These are phyloP conservation scores for Poecilia gillii DNA, from an alignment of 2,797 vertebrate species.

Conservation along the genomic window DNA sequence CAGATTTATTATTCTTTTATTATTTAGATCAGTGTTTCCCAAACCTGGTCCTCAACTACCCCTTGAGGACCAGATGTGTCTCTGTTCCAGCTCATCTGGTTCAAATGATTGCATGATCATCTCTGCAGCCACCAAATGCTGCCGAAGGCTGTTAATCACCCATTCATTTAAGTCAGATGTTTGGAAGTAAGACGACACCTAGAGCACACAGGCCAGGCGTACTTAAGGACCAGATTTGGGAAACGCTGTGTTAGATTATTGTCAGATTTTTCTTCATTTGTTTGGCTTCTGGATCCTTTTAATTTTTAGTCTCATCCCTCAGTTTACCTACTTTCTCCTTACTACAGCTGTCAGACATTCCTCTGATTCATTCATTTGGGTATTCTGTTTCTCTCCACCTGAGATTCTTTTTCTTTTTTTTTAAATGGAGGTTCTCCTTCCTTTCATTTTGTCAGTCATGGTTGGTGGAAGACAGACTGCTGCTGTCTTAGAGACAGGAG, in stretches of 20 bases:
- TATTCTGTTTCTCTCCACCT: neutral
- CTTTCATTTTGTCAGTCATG: slow-evolving; percentile 26
- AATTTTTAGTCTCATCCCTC: neutral
- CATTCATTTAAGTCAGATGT: too few relatives aligned
- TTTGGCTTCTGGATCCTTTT: neutral
- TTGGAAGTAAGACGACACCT: too few relatives aligned
- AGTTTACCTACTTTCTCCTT: neutral
- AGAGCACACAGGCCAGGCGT: too few relatives aligned
- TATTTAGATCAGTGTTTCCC: too few relatives aligned
- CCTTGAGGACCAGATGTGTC: too few relatives aligned
- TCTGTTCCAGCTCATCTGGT: too few relatives aligned
- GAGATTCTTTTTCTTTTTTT: neutral
- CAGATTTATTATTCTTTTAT: neutral
- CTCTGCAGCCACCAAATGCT: too few relatives aligned
- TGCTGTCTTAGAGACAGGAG: slow-evolving; percentile 40
- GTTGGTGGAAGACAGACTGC: slow-evolving; percentile 28
- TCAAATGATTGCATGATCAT: too few relatives aligned
- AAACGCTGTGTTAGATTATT: neutral
- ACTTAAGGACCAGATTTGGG: too few relatives aligned
- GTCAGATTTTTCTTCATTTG: neutral
- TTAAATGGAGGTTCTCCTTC: neutral
- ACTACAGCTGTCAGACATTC: neutral
- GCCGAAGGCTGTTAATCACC: too few relatives aligned
- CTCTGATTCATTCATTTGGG: neutral
- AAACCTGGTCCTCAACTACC: too few relatives aligned